Evolutionary conservation across 2,113 vertebrate genomes (phyloP), one percentile per base, ranked within the genome.

Genomic region (Arvicanthis niloticus): DNA sequence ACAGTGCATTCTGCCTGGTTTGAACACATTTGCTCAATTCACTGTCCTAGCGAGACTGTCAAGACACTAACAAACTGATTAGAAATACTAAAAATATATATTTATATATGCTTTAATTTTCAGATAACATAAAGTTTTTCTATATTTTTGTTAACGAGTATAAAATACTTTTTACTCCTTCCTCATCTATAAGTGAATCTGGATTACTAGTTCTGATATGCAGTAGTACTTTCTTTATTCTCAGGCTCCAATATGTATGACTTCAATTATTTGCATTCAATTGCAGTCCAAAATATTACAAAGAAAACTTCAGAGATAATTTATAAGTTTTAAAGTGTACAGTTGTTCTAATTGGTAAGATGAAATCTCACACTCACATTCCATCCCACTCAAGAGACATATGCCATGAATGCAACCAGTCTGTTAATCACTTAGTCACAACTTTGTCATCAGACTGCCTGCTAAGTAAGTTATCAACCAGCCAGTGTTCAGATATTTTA

Each of bases 101-200:
- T 94, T 60, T 70, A 78, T 82, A 90, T 16, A 78, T 67, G 15
- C 72, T 93, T 93, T 91, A 95, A 92, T 94, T 93, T 56, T 93
- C 81, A 93, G 67, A 77, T 91, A 90, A 11, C 31, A 88, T 21
- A 15, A 96, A 13, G 48, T 86, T 91, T 78, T 86, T 75, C 84
- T 93, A 85, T 77, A 76, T 21, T 77, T 70, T 81, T 80, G 13
- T 70, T 96, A 68, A 89, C 89, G 26, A 91, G 45, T 76, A 51
- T 72, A 94, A 89, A 29, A 97, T 89, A 77, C 34, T 42, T 76
- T 89, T 86, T 37, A 88, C 81, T 82, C 88, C n/a, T n/a, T n/a
- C n/a, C 91, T 51, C 48, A 29, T 94, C 86, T 37, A 37, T 85
- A 51, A 4, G 11, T n/a, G 5, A 94, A 94, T 88, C 48, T 91